phyloP scores from a whole-genome alignment of 2,888 invertebrate species.

The Horisme vitalbata region DNA sequence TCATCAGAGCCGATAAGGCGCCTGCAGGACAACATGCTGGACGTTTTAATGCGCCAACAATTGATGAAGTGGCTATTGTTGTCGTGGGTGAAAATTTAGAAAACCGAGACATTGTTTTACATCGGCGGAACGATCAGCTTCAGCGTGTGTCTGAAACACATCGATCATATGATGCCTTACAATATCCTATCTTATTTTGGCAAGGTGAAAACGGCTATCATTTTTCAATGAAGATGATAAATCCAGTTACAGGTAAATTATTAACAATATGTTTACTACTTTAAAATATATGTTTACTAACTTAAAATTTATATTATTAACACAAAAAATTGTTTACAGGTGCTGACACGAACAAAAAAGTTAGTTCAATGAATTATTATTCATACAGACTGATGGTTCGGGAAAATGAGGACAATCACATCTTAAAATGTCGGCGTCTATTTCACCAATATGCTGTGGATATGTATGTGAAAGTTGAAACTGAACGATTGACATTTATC shows the following conservation, averaged over 20 bases:
- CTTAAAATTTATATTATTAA: too few species aligned
- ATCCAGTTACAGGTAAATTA: slow-evolving; percentile 7
- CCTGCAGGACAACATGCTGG: slow-evolving; percentile 40
- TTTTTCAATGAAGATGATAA: slow-evolving; percentile 17
- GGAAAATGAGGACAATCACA: slow-evolving; percentile 16
- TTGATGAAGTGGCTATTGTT: slow-evolving; percentile 40
- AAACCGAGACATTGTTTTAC: slow-evolving; percentile 43
- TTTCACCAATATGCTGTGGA: slow-evolving; percentile 27
- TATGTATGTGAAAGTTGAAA: slow-evolving; percentile 31
- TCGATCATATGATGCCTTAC: slow-evolving; percentile 32
- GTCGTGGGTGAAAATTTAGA: slow-evolving; percentile 37
- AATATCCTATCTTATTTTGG: slow-evolving; percentile 33
- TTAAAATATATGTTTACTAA: too few species aligned
- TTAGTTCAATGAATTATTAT: slow-evolving; percentile 33
- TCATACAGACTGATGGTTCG: slow-evolving; percentile 37
- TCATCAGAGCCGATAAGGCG: slow-evolving; percentile 43
- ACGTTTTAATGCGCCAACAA: slow-evolving; percentile 43
- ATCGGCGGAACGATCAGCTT: slow-evolving; percentile 38
- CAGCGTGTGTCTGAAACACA: slow-evolving; percentile 42
- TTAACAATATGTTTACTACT: neutral
- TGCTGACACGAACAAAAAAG: slow-evolving; percentile 16
- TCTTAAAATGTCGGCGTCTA: slow-evolving; percentile 20
- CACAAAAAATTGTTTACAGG: slow-evolving; percentile 5
- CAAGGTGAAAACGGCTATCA: slow-evolving; percentile 35
- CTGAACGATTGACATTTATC: slow-evolving; percentile 26